These are phyloP conservation scores for Sebastes dallii DNA, from an alignment of 2,797 vertebrate genomes.

Conservation along the genomic window DNA sequence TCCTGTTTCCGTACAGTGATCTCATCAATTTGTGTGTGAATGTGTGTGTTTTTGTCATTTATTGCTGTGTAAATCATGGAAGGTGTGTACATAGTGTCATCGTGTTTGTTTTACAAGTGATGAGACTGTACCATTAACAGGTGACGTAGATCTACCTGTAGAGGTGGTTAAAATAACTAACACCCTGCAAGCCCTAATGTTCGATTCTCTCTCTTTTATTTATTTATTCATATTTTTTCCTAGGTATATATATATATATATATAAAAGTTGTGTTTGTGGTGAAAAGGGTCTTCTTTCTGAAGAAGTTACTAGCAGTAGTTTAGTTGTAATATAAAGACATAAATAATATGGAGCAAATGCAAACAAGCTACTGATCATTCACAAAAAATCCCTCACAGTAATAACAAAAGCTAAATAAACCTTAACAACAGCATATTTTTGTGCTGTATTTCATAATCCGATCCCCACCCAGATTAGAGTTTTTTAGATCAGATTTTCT, in stretches of 20 bases:
- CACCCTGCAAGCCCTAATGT: background rate
- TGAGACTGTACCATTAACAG: background rate
- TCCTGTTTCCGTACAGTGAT: background rate
- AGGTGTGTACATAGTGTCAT: background rate
- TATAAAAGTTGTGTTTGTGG: background rate
- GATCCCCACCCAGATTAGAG: background rate
- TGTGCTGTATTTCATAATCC: background rate
- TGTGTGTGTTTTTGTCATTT: constrained; percentile 11
- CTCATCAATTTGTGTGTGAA: background rate
- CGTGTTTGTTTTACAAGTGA: constrained; percentile 26
- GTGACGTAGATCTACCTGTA: background rate
- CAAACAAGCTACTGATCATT: background rate
- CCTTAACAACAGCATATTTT: background rate
- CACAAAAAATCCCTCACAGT: background rate
- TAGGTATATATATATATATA: background rate
- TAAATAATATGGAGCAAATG: background rate
- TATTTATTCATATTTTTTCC: background rate
- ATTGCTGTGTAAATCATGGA: constrained; percentile 26
- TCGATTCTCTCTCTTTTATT: background rate
- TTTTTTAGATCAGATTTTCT: background rate
- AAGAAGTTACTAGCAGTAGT: too few species aligned
- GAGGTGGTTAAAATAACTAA: background rate
- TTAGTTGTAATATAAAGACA: background rate
- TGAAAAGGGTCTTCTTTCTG: background rate
- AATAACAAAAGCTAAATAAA: background rate